Base-by-base conservation (phyloP, 2,888 invertebrate genomes). In the Meandrusa payeni region DNA sequence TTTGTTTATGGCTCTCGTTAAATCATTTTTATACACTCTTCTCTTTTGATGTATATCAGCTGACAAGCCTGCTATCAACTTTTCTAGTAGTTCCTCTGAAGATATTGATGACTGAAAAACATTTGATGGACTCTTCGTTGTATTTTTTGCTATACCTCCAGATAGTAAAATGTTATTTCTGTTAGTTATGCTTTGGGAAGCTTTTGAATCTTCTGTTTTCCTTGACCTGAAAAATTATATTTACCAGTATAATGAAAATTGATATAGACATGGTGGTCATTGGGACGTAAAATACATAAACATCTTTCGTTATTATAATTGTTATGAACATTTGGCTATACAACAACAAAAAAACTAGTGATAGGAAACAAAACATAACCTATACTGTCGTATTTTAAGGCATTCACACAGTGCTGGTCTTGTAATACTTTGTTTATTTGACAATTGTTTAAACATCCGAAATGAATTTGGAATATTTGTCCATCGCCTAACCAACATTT, bases 1-100 rank as follows among this genome's bases (percentile, higher is more conserved):
- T 62, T 80, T 82, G 7, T 59, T 57, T 22, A 86, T 37, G 1
- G 82, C 68, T 56, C 72, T 64, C 5, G 69, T 9, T 19, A 88
- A 63, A 55, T 85, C 83, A 70, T 87, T 87, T 47, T 79, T 85
- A 46, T 87, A 88, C 0, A 88, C 76, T 57, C 86, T 69, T 44
- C 83, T 75, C 47, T 85, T 88, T 47, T 76, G 74, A 29, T 80
- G 68, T 42, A 86, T 77, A 41, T 81, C 80, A 40, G 71, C 55
- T n/a, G 79, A 83, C 7, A 88, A 51, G 2, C 65, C 64, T 29
- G 81, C 67, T 39, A 85, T 66, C 4, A 74, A 52, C 52, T 82
- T 86, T 50, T 86, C 87, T 5, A 88, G 59, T 6, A 83, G 48
- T 23, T 82, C 79, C 37, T 76, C 71, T 5, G 69, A 51, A 0